Conservation (phyloP, 2,888 invertebrate genomes). For the Ditylenchus weischeri region DNA sequence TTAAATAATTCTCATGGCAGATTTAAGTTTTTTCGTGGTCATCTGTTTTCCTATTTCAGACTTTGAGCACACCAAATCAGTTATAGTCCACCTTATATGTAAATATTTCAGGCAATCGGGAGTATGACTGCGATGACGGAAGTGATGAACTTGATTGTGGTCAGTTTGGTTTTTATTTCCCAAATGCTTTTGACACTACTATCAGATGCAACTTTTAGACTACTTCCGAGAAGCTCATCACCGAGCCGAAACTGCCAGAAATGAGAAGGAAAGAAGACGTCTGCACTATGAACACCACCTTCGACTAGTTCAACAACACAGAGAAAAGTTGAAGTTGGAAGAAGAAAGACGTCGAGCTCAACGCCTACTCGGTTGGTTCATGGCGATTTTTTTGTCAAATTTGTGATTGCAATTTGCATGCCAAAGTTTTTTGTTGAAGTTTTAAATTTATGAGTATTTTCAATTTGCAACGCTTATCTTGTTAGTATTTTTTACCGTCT, state of each 20-base stretch:
- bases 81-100: no score
- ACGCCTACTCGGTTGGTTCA: no score
- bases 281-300: neutral
- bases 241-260: slow-evolving; percentile 8
- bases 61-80: no score
- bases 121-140: slow-evolving; percentile 68
- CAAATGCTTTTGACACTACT: neutral
- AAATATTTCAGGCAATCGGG: slow-evolving; percentile 66
- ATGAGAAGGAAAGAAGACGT: slow-evolving; percentile 9
- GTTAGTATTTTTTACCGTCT: no score
- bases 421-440: no score
- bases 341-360: neutral
- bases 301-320: slow-evolving; percentile 20
- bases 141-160: slow-evolving; percentile 86
- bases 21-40: no score
- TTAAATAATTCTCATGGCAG: no score
- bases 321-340: neutral
- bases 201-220: slow-evolving; percentile 13
- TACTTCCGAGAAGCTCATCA: slow-evolving; percentile 26
- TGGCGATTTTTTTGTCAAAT: no score
- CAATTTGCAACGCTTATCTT: no score
- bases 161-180: slow-evolving; percentile 61
- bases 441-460: no score
- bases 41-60: no score
- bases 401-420: no score